A percentile compares a stretch with the other conserved stretches of the same genome.
These are phyloP conservation scores for Pseudomyrmex concolor DNA, from an alignment of 1,140 invertebrate species.

Conservation along the genomic window DNA sequence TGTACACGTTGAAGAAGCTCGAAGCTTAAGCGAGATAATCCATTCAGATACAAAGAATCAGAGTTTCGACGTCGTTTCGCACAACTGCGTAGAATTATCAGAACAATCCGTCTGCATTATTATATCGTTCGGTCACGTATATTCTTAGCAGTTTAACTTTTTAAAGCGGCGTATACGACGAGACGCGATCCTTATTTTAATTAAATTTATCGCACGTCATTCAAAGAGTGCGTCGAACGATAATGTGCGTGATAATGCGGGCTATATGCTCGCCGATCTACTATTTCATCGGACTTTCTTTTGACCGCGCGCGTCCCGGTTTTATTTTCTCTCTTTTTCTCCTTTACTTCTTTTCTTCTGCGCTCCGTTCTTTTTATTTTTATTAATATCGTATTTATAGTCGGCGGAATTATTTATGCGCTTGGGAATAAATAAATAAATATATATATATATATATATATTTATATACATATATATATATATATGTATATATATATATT, in stretches of 20 bases:
- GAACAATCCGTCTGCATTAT: not conserved
- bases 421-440: constrained; percentile 42
- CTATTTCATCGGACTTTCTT: constrained; percentile 23
- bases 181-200: constrained; percentile 20
- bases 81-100: not conserved
- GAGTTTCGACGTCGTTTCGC: not conserved
- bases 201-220: constrained; percentile 50
- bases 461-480: no score
- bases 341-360: not conserved
- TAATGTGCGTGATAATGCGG: constrained; percentile 30
- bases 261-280: not conserved
- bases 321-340: not conserved
- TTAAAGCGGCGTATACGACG: constrained; percentile 3
- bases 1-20: not conserved
- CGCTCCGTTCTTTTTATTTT: constrained; percentile 13
- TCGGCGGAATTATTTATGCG: constrained; percentile 60
- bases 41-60: not conserved
- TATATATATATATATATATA: no score
- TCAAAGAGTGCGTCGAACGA: constrained; percentile 52
- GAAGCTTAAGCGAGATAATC: not conserved
- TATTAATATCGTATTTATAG: constrained; percentile 59
- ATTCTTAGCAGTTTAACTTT: constrained; percentile 49
- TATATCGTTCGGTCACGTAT: constrained; percentile 21
- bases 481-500: no score
- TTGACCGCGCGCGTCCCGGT: not conserved